Evolutionary conservation across 2,797 vertebrate species (phyloP), one percentile per base, ranked within the genome.

Genomic region (Myotis findleyi): DNA sequence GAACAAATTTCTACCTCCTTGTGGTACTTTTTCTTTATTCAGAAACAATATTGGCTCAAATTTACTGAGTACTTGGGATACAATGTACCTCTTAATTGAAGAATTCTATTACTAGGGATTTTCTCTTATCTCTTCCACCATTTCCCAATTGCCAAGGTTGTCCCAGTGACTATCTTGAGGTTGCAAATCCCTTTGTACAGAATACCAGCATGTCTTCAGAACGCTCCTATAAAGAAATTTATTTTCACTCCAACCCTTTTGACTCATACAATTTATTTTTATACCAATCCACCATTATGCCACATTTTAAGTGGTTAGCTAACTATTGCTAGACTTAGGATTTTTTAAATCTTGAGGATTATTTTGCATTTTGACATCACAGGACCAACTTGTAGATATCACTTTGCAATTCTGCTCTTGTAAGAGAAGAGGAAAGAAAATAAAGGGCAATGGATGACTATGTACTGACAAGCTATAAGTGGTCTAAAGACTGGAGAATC

Each of bases 331-430:
- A 85, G 81, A 57, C 16, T 75, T 92, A 77, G 16, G 27, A 21
- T 95, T 95, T 57, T 59, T 72, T 91, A 72, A 82, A 95, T 88
- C 38, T 76, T 93, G 59, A 91, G 44, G 18, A 59, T 91, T 87
- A 83, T 62, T 18, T 27, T 85, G 41, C 23, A 6, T 81, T 94
- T 72, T 47, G 71, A 25, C 36, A 90, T 77, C 73, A 92, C 47
- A 83, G 36, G 11, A 3, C 69, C 44, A 71, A 86, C 13, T 47
- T 91, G 23, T 49, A 85, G 27, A 66, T 81, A 89, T 55, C 53
- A 77, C n/a, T 76, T 95, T 79, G 14, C 16, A 96, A 49, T 84
- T 92, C 71, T 94, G 5, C 27, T 72, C 18, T 41, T 76, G 4
- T 66, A 51, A 95, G 6, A 16, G 30, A 81, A 84, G 30, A 64